These are phyloP conservation scores for Vulpes lagopus DNA, from an alignment of 2,113 vertebrate genomes.

Conservation along the genomic window DNA sequence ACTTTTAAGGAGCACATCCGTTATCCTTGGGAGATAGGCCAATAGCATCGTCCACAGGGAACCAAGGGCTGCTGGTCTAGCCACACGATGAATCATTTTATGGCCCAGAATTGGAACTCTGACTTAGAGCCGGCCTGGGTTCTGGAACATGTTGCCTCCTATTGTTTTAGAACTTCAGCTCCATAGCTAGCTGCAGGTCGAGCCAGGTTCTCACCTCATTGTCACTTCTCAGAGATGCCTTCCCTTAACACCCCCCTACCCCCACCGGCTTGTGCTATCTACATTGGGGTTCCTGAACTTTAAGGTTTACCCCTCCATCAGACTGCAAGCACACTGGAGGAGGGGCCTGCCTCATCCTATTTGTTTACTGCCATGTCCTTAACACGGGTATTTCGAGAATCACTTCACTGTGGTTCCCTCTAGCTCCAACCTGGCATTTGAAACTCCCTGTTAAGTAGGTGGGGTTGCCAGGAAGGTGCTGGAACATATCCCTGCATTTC, in stretches of 20 bases:
- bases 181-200: background rate
- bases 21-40: background rate
- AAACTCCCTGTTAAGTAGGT: background rate
- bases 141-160: background rate
- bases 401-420: background rate
- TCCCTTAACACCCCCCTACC: background rate
- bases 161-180: background rate
- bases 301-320: too few species aligned
- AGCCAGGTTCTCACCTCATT: background rate
- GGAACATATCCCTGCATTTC: background rate
- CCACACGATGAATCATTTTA: background rate
- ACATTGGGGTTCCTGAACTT: background rate
- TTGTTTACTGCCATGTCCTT: background rate
- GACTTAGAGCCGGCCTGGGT: too few species aligned
- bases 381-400: background rate
- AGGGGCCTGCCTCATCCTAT: too few species aligned
- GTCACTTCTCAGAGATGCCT: background rate
- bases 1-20: background rate
- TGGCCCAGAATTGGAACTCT: background rate
- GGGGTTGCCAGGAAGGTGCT: background rate
- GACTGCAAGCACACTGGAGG: fast-evolving
- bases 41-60: fast-evolving
- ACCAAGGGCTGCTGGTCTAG: background rate
- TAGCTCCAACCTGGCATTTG: background rate
- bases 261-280: too few species aligned